Evolutionary conservation across 2,113 vertebrate genomes (phyloP), one percentile per base, ranked within the genome.

Genomic region (Alectura lathami): DNA sequence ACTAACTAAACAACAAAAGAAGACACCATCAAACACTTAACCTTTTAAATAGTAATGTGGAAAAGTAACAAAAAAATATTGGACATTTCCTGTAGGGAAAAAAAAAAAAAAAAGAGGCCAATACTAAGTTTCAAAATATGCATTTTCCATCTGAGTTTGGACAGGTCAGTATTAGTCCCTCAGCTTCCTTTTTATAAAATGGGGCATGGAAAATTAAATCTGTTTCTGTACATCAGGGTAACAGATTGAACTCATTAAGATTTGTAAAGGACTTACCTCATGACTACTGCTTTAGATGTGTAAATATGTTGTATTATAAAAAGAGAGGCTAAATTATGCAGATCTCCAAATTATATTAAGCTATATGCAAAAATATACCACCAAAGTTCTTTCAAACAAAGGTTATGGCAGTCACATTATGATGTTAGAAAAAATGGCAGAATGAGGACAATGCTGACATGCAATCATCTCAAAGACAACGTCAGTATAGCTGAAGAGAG

Each of bases 241-340:
- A 79, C 30, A 88, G 78, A 89, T 13, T 80, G 82, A 91, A 88
- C n/a, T 91, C 40, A 69, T 83, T 83, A 79, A 63, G 85, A 89
- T 16, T 79, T 72, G 63, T 66, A 73, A 83, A 94, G 53, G 53
- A 68, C 18, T 91, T 84, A n/a, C n/a, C 50, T 91, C 45, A 36
- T 20, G 85, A 83, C 36, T 89, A 59, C 57, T 62, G 59, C 70
- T 88, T 83, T 66, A 91, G 57, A 88, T 73, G 72, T 80, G 82
- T 88, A 96, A 94, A 86, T 85, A 95, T 4, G 21, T 14, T 83
- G 45, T 62, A 95, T 96, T 85, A 94, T 36, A 56, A 91, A 93
- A 93, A 83, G n/a, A 13, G 8, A 85, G 82, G 70, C 73, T 91
- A 75, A 89, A 80, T 79, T 87, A 93, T 45, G 53, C 74, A 92